These are phyloP conservation scores for Notarius quadriscutis DNA, from an alignment of 2,113 vertebrate species.

Conservation along the genomic window DNA sequence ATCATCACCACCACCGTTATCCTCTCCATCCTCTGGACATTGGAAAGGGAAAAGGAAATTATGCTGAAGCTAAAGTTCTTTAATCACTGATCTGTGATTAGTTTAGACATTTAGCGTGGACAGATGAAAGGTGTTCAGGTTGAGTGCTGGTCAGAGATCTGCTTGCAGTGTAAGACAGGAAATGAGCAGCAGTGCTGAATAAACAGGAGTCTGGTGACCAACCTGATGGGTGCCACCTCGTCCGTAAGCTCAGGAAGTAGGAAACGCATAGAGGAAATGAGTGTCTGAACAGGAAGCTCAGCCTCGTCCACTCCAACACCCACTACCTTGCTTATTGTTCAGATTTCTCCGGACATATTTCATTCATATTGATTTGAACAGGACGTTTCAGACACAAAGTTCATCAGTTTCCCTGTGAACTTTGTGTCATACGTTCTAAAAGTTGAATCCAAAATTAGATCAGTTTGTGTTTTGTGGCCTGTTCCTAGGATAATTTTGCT, in stretches of 20 bases:
- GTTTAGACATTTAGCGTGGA: neutral
- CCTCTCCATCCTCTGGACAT: neutral
- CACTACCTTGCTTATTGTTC: neutral
- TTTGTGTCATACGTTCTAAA: neutral
- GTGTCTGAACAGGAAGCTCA: conserved; percentile 62
- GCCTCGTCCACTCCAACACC: conserved; percentile 34
- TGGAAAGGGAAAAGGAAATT: neutral
- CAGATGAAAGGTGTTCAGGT: neutral
- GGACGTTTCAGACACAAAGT: neutral
- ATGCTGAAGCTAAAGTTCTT: neutral
- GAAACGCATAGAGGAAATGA: conserved; percentile 61
- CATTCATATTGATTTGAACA: neutral
- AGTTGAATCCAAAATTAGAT: neutral
- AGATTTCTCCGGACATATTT: neutral
- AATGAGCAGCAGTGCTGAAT: conserved; percentile 15
- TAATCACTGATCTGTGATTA: neutral
- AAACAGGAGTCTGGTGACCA: conserved; percentile 5
- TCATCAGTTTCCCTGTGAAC: neutral
- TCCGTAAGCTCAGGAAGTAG: conserved; percentile 37
- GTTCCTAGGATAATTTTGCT: neutral
- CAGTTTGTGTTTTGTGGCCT: too few relatives aligned
- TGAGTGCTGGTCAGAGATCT: neutral
- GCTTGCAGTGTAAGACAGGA: conserved; percentile 7
- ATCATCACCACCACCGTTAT: neutral
- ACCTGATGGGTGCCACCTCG: conserved; percentile 21